Evolutionary conservation across 2,113 vertebrate genomes (phyloP).

Genomic region (Siphamia tubifer): DNA sequence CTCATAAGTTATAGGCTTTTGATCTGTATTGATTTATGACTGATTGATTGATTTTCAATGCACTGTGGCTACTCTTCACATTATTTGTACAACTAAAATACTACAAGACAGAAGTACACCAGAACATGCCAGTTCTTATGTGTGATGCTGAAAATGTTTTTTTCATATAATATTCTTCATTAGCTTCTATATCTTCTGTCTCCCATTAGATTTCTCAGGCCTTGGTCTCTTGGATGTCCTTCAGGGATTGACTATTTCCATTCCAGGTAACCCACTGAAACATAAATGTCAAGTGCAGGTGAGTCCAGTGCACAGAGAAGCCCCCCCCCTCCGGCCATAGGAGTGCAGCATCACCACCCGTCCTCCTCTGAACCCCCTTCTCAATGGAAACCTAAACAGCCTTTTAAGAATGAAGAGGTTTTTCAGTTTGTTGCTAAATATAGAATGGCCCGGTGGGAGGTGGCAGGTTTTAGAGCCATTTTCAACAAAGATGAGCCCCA

Average conservation of each 20-base stretch:
- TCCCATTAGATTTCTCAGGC: constrained; percentile 3
- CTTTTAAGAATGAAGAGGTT: constrained; percentile 81
- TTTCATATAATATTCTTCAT: background rate
- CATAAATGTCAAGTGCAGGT: constrained; percentile 40
- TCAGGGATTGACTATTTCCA: background rate
- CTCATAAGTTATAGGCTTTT: no score
- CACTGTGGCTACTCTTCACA: no score
- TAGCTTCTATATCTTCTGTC: no score
- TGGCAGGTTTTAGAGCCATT: constrained; percentile 76
- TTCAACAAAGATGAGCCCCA: constrained; percentile 84
- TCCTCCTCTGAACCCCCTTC: constrained; percentile 65
- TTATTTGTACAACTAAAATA: no score
- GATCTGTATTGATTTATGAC: no score
- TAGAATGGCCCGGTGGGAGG: constrained; percentile 74
- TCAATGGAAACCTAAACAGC: constrained; percentile 77
- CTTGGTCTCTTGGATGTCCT: background rate
- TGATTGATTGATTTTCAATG: no score
- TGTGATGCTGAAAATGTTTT: no score
- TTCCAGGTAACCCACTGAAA: background rate
- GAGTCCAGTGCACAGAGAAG: constrained; percentile 38
- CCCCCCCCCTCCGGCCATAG: constrained; percentile 42
- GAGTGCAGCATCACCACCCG: constrained; percentile 39
- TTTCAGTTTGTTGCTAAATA: constrained; percentile 84
- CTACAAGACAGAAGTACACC: no score
- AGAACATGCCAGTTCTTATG: no score